phyloP scores from a whole-genome alignment of 2,888 invertebrate species.

The Apamea sordens region DNA sequence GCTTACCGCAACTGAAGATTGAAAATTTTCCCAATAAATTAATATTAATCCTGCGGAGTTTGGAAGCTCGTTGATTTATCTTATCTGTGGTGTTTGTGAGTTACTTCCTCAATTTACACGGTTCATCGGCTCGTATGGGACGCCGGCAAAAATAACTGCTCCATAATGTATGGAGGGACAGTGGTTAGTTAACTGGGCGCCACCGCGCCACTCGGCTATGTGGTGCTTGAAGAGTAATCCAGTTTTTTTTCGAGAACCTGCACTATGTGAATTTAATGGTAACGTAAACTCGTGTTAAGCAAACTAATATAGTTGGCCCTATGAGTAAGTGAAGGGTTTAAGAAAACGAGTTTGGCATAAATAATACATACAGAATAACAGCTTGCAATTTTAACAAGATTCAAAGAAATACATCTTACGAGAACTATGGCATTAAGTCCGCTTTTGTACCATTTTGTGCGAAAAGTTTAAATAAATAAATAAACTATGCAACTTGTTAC shows the following conservation, averaged over 20 bases:
- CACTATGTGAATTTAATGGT: neutral
- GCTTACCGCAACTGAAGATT: conserved; percentile 30
- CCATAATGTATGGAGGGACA: conserved; percentile 43
- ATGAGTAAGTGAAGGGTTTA: neutral
- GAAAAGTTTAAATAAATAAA: no score
- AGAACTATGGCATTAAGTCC: no score
- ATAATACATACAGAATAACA: neutral
- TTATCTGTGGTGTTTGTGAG: conserved; percentile 51
- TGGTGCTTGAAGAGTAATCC: neutral
- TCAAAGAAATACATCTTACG: neutral
- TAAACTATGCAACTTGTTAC: neutral
- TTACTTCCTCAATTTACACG: conserved; percentile 62
- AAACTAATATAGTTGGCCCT: neutral
- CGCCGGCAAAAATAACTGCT: conserved; percentile 45
- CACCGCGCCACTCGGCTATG: neutral
- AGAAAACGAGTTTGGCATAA: neutral
- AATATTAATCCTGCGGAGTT: conserved; percentile 53
- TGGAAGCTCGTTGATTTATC: conserved; percentile 48
- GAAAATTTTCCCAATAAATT: conserved; percentile 56
- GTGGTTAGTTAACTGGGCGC: conserved; percentile 28
- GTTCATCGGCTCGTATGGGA: conserved; percentile 49
- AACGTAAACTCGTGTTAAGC: neutral
- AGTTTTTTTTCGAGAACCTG: neutral
- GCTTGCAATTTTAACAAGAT: neutral
- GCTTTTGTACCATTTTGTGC: no score